A percentile compares a stretch with the other conserved stretches of the same genome.
Conservation (phyloP, 2,888 invertebrate species). For the Agrotis clavis region DNA sequence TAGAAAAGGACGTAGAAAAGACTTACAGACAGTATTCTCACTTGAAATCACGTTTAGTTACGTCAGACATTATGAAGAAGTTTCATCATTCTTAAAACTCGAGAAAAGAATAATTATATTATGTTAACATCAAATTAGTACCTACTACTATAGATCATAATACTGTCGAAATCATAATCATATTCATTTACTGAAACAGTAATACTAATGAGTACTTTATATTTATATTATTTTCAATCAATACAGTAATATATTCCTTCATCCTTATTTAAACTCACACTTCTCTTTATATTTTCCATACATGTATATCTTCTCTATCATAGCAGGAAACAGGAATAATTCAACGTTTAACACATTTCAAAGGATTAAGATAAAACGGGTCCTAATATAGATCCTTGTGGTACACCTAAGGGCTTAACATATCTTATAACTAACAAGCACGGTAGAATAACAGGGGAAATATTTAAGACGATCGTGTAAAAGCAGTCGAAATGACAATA, state of each 20-base stretch:
- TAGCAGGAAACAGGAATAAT: not conserved
- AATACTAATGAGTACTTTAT: constrained; percentile 31
- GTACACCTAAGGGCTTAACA: constrained; percentile 61
- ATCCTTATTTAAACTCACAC: constrained; percentile 6
- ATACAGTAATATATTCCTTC: constrained; percentile 9
- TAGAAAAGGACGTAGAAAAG: constrained; percentile 90
- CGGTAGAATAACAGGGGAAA: constrained; percentile 74
- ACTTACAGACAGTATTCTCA: constrained; percentile 86
- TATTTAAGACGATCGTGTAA: constrained; percentile 75
- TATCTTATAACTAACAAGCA: constrained; percentile 72
- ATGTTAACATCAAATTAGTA: constrained; percentile 45
- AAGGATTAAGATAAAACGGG: constrained; percentile 56
- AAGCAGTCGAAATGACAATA: constrained; percentile 80
- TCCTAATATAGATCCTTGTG: constrained; percentile 62
- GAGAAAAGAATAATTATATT: constrained; percentile 50
- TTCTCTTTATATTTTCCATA: constrained; percentile 8
- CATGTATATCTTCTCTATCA: no score
- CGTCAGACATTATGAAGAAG: constrained; percentile 75
- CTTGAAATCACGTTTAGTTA: constrained; percentile 89
- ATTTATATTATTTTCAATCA: constrained; percentile 7
- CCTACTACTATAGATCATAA: constrained; percentile 50
- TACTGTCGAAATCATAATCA: constrained; percentile 54
- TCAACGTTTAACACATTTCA: constrained; percentile 15
- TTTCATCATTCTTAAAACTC: constrained; percentile 46
- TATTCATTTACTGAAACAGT: constrained; percentile 26